Conservation (phyloP, 2,113 vertebrate genomes). For the Delphinapterus leucas region DNA sequence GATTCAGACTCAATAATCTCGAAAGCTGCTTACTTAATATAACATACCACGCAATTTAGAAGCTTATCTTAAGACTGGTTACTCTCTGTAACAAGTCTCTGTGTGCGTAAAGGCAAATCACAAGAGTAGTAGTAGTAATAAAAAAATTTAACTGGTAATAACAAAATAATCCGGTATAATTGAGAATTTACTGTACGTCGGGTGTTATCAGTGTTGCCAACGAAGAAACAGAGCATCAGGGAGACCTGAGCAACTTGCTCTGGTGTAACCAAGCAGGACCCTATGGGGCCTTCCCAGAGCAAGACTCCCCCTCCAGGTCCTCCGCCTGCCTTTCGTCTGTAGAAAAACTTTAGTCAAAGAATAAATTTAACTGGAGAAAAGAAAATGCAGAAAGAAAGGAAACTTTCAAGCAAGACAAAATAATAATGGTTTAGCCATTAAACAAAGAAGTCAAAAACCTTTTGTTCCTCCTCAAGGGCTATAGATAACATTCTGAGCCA, state of each 20-base stretch:
- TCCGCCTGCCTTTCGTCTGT: not conserved
- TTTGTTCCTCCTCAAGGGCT: not conserved
- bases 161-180: not conserved
- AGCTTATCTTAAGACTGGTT: not conserved
- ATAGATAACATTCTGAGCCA: not conserved
- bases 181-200: not conserved
- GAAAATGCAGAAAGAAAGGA: not conserved
- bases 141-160: not conserved
- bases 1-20: not conserved
- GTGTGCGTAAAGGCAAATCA: not conserved
- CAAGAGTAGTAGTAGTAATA: not conserved
- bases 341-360: not conserved
- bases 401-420: not conserved
- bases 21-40: not conserved
- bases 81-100: not conserved
- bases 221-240: not conserved
- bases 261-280: not conserved
- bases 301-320: not conserved
- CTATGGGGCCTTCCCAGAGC: not conserved
- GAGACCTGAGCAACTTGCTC: not conserved
- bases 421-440: not conserved
- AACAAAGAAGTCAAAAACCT: not conserved
- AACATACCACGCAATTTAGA: not conserved
- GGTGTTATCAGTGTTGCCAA: not conserved
- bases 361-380: not conserved